phyloP scores from a whole-genome alignment of 2,113 vertebrate genomes.

The Phrynosoma blainvillii region DNA sequence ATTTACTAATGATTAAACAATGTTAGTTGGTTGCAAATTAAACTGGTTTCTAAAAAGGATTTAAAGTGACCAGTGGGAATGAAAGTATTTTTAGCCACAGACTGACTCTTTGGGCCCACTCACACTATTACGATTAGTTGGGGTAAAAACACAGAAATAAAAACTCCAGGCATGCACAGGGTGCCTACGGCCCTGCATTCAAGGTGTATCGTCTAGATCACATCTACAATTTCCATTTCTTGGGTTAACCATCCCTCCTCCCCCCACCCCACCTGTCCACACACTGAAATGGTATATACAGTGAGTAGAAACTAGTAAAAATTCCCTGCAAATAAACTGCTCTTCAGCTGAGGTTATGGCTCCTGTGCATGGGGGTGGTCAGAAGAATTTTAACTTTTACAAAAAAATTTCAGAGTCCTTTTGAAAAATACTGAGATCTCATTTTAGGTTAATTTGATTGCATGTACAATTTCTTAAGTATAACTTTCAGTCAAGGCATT shows the following conservation, averaged over 20 bases:
- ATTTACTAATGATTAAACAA: conserved; percentile 44
- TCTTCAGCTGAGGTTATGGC: conserved; percentile 80
- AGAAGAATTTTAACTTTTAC: conserved; percentile 60
- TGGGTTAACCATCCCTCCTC: conserved; percentile 49
- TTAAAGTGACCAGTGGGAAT: background rate
- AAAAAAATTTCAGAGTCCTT: conserved; percentile 45
- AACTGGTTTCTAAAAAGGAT: conserved; percentile 34
- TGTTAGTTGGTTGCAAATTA: conserved; percentile 1
- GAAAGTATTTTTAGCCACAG: background rate
- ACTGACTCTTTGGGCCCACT: background rate
- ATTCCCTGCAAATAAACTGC: conserved; percentile 81
- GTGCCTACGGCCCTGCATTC: conserved; percentile 70
- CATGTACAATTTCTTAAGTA: conserved; percentile 59
- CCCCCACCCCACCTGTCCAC: conserved; percentile 57
- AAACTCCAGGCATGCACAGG: conserved; percentile 69
- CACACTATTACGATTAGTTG: conserved; percentile 24
- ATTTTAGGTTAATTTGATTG: conserved; percentile 68
- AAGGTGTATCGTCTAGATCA: conserved; percentile 70
- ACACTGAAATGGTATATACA: conserved; percentile 73
- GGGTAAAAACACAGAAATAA: conserved; percentile 45
- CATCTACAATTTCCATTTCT: conserved; percentile 70
- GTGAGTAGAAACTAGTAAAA: conserved; percentile 78
- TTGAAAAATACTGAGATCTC: conserved; percentile 72
- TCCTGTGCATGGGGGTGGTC: conserved; percentile 75
- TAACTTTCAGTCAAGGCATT: conserved; percentile 65